Evolutionary conservation across 2,797 vertebrate species (phyloP).

Genomic region (Pelodytes ibericus): DNA sequence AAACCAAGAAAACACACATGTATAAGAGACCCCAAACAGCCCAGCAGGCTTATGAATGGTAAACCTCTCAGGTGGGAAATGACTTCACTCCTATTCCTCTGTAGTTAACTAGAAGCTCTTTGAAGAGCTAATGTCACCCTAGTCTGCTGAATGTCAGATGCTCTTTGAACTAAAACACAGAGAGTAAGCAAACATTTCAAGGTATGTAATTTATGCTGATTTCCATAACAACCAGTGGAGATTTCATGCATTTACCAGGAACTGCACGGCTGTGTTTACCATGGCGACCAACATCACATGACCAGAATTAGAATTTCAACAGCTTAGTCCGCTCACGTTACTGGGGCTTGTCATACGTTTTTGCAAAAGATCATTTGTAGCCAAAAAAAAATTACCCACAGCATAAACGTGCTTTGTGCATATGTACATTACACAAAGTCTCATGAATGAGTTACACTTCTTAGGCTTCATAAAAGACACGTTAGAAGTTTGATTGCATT

Average conservation of each 20-base stretch:
- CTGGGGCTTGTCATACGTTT: constrained; percentile 13
- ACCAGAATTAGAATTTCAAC: constrained; percentile 40
- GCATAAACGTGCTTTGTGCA: no score
- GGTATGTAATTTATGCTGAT: constrained; percentile 49
- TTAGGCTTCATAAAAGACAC: no score
- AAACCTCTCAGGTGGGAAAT: constrained; percentile 13
- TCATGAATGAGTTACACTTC: no score
- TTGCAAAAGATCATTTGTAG: no score
- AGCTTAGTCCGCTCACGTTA: constrained; percentile 17
- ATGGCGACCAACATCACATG: constrained; percentile 43
- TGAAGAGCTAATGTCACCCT: constrained; percentile 23
- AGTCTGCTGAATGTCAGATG: constrained; percentile 29
- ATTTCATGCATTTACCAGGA: constrained; percentile 48
- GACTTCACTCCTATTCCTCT: constrained; percentile 10
- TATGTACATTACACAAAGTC: no score
- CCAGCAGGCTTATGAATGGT: background rate
- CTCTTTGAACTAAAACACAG: constrained; percentile 29
- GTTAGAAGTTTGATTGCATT: no score
- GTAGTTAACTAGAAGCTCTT: constrained; percentile 32
- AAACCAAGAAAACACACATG: no score
- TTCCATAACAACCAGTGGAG: constrained; percentile 42
- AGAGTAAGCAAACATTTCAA: constrained; percentile 33
- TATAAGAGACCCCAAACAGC: no score
- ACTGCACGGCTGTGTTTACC: constrained; percentile 51
- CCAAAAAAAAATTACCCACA: no score